Evolutionary conservation across 2,888 invertebrate species (phyloP).

Genomic region (Drosophila mettleri): DNA sequence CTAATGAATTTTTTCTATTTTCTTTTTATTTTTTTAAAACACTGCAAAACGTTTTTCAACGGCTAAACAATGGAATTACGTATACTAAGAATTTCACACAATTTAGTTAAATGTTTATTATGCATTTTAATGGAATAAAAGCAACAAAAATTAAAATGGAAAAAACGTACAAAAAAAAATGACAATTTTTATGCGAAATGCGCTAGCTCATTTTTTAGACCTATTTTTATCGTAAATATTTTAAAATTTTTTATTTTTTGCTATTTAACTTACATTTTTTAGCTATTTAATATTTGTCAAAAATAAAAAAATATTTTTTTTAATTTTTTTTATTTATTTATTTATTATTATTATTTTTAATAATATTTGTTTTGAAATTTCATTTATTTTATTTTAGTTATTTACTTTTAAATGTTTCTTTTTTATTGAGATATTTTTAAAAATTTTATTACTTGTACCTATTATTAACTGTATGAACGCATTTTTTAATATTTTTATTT

Average conservation of each 20-base stretch:
- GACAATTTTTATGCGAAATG: constrained; percentile 17
- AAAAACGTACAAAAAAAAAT: constrained; percentile 7
- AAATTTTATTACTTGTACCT: background rate
- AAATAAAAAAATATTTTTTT: background rate
- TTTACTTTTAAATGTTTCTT: too few relatives aligned
- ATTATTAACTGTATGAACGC: too few relatives aligned
- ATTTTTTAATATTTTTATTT: background rate
- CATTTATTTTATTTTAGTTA: too few relatives aligned
- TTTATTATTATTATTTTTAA: background rate
- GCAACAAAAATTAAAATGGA: too few relatives aligned
- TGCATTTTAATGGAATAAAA: background rate
- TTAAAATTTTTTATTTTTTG: background rate
- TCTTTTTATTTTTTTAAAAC: background rate
- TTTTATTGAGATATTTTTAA: background rate
- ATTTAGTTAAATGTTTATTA: constrained; percentile 21
- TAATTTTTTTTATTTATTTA: background rate
- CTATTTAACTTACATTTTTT: background rate
- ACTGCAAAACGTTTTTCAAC: constrained; percentile 6
- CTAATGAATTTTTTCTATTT: constrained; percentile 3
- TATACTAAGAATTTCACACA: constrained; percentile 36
- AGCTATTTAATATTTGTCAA: background rate
- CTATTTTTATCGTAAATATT: too few relatives aligned
- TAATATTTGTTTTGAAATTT: too few relatives aligned
- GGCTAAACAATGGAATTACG: constrained; percentile 34
- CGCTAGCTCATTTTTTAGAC: too few relatives aligned